phyloP scores from a whole-genome alignment of 2,888 invertebrate genomes.

The Sisyra terminalis region DNA sequence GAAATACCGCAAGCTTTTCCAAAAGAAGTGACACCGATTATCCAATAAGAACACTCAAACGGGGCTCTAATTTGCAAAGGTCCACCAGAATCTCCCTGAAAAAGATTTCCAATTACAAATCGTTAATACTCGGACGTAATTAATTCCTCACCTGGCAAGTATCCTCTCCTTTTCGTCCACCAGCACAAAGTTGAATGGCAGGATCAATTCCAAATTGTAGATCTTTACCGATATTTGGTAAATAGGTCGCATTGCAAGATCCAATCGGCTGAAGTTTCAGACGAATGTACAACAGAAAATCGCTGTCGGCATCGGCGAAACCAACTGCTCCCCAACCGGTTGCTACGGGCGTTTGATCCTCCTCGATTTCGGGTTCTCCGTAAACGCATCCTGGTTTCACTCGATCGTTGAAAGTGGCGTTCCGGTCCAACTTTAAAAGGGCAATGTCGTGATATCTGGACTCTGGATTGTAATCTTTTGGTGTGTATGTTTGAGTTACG shows the following conservation, averaged over 20 bases:
- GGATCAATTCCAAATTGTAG: conserved; percentile 13
- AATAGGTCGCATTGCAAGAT: conserved; percentile 12
- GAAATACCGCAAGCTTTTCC: conserved; percentile 26
- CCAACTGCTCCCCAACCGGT: conserved; percentile 16
- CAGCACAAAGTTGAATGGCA: conserved; percentile 17
- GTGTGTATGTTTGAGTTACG: conserved; percentile 4
- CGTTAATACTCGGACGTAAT: too few species aligned
- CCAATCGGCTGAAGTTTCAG: conserved; percentile 11
- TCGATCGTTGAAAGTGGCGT: conserved; percentile 22
- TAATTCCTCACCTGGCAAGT: conserved; percentile 20
- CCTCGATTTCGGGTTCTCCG: neutral
- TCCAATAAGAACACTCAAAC: conserved; percentile 27
- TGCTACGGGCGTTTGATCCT: conserved; percentile 11
- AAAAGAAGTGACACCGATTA: conserved; percentile 31
- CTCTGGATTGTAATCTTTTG: neutral
- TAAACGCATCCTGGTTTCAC: conserved; percentile 31
- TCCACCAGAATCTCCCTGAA: conserved; percentile 49
- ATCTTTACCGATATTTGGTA: conserved; percentile 1
- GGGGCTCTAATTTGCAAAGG: conserved; percentile 30
- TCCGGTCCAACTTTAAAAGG: conserved; percentile 24
- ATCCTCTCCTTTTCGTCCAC: conserved; percentile 13
- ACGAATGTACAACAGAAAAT: conserved; percentile 13
- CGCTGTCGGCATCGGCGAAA: conserved; percentile 11
- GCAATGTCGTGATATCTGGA: conserved; percentile 25
- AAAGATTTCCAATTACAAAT: too few species aligned